Conservation (phyloP, 2,888 invertebrate genomes). For the Latrodectus elegans region DNA sequence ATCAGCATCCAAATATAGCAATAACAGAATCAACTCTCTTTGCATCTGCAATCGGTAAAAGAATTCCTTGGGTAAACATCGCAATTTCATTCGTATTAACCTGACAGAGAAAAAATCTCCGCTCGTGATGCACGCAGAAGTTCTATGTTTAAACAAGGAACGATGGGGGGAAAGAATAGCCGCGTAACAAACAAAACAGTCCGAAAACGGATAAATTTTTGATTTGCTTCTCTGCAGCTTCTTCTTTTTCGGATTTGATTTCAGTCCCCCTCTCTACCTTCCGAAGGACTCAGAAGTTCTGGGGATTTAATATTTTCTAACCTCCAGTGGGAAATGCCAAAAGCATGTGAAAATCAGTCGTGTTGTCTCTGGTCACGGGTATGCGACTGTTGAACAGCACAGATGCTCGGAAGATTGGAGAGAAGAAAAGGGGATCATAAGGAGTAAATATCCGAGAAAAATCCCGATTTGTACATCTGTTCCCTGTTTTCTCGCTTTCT, state of each 20-base stretch:
- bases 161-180: constrained; percentile 6
- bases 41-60: neutral
- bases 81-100: neutral
- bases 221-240: constrained; percentile 24
- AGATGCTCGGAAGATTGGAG: constrained; percentile 19
- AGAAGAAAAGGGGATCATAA: constrained; percentile 21
- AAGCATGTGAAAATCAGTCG: constrained; percentile 40
- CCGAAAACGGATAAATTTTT: constrained; percentile 48
- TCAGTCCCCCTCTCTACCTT: neutral
- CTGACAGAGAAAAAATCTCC: neutral
- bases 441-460: constrained; percentile 3
- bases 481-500: neutral
- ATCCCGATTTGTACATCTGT: constrained; percentile 1
- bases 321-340: constrained; percentile 16
- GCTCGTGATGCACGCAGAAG: neutral
- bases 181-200: constrained; percentile 9
- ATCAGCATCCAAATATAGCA: too few species aligned
- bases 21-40: too few species aligned
- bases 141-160: constrained; percentile 25
- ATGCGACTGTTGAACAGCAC: neutral
- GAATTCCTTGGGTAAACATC: neutral
- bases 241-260: constrained; percentile 18
- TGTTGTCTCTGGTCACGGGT: constrained; percentile 29
- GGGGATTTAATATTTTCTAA: constrained; percentile 52
- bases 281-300: constrained; percentile 26